Conservation (phyloP, 2,888 invertebrate species). For the Busseola fusca region DNA sequence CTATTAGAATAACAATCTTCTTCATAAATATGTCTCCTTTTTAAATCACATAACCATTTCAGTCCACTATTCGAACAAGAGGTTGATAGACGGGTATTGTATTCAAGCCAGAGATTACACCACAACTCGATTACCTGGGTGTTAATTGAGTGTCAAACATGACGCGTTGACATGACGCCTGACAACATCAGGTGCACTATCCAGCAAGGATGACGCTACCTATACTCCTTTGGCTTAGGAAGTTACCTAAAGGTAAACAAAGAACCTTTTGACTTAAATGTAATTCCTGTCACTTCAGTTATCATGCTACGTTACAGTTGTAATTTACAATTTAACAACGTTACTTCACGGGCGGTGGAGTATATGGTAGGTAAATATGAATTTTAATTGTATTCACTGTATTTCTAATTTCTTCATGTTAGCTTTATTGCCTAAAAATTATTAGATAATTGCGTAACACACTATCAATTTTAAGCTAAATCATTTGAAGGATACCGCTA, state of each 20-base stretch:
- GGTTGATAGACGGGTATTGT: neutral
- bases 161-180: neutral
- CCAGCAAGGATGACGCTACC: neutral
- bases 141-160: slow-evolving; percentile 12
- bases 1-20: neutral
- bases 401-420: too few relatives aligned
- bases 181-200: neutral
- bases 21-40: neutral
- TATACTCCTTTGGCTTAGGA: too few relatives aligned
- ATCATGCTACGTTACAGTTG: too few relatives aligned
- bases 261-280: too few relatives aligned
- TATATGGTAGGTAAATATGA: too few relatives aligned
- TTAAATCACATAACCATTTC: neutral
- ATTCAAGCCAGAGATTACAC: neutral
- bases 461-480: neutral
- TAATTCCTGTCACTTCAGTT: too few relatives aligned
- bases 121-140: neutral
- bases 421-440: too few relatives aligned
- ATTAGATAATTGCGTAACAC: neutral
- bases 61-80: neutral
- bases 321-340: too few relatives aligned
- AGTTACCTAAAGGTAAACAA: too few relatives aligned
- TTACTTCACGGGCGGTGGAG: too few relatives aligned
- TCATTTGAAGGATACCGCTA: neutral
- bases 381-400: too few relatives aligned